These are phyloP conservation scores for Silurus asotus DNA, from an alignment of 2,113 vertebrate species.

Conservation along the genomic window DNA sequence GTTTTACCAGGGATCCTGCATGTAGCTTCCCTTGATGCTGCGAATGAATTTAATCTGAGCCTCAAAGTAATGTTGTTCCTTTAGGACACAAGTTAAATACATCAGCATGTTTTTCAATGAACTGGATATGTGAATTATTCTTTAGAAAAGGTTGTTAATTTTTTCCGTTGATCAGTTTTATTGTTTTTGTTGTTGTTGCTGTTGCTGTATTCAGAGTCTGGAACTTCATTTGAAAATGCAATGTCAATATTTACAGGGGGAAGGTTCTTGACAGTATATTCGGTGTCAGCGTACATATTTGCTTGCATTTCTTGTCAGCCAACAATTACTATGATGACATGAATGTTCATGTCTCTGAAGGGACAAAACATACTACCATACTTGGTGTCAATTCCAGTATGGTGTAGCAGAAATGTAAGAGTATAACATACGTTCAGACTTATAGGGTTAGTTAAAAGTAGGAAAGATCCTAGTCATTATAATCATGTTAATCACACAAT, in stretches of 20 bases:
- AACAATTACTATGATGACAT: neutral
- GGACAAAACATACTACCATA: neutral
- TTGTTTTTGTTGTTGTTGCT: neutral
- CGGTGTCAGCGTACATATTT: neutral
- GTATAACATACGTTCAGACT: neutral
- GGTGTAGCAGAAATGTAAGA: neutral
- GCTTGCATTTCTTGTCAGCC: neutral
- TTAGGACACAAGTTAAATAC: neutral
- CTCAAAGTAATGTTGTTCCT: neutral
- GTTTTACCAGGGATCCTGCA: conserved; percentile 64
- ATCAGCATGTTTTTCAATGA: neutral
- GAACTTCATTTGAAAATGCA: neutral
- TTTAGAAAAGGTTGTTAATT: neutral
- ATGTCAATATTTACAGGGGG: neutral
- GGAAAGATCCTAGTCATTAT: neutral
- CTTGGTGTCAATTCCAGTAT: neutral
- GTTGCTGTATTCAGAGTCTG: neutral
- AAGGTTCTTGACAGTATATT: neutral
- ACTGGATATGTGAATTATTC: neutral
- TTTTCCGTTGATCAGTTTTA: neutral
- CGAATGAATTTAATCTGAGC: neutral
- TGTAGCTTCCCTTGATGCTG: neutral
- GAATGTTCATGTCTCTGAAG: neutral
- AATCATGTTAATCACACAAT: neutral
- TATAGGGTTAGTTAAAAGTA: neutral